A percentile compares a stretch with the other conserved stretches of the same genome.
Conservation (phyloP, 2,113 vertebrate species). For the Hemiscyllium ocellatum region DNA sequence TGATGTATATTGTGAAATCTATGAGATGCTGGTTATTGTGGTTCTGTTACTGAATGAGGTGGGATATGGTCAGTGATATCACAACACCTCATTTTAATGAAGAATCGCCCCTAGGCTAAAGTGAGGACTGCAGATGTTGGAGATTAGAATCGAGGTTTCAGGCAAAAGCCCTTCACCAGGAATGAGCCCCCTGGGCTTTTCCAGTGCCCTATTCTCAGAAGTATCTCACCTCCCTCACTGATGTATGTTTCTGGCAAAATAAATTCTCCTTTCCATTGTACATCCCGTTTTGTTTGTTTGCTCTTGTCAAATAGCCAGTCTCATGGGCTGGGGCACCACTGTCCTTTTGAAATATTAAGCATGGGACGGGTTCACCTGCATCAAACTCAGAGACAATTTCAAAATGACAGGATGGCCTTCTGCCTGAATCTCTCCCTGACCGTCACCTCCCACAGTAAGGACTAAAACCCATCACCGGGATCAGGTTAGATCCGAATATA, state of each 20-base stretch:
- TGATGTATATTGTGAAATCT: not conserved
- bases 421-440: not conserved
- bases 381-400: not conserved
- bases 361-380: not conserved
- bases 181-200: too few relatives aligned
- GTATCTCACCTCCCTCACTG: not conserved
- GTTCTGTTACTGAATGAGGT: not conserved
- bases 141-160: too few relatives aligned
- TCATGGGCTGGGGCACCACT: not conserved
- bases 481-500: not conserved
- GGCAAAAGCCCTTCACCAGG: too few relatives aligned
- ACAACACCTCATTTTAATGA: not conserved
- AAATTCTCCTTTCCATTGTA: not conserved
- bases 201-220: too few relatives aligned
- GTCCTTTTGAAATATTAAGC: not conserved
- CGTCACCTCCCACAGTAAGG: not conserved
- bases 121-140: too few relatives aligned
- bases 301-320: not conserved
- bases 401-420: not conserved
- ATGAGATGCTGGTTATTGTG: not conserved
- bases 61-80: not conserved
- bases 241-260: not conserved
- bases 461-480: not conserved
- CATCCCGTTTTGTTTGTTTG: not conserved
- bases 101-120: not conserved